Percentiles rank a stretch among this genome's conserved stretches.
These are phyloP conservation scores for Silurus meridionalis DNA, from an alignment of 2,113 vertebrate genomes.

Conservation along the genomic window DNA sequence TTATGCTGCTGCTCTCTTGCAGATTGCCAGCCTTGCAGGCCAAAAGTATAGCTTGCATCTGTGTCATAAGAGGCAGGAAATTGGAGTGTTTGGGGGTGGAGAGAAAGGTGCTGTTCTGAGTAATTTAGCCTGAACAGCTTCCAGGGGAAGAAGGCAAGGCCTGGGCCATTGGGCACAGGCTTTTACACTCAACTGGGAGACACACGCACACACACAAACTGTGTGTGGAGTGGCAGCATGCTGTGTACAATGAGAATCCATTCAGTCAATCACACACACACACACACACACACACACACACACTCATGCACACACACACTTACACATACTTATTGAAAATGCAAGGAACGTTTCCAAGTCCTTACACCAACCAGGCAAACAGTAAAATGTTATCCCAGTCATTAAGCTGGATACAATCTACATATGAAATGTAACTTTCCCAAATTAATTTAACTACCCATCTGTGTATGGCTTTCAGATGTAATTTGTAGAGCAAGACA, in stretches of 20 bases:
- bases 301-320: constrained; percentile 9
- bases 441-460: constrained; percentile 75
- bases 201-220: constrained; percentile 37
- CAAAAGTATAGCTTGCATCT: constrained; percentile 61
- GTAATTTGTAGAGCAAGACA: constrained; percentile 67
- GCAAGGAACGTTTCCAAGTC: constrained; percentile 34
- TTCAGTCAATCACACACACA: constrained; percentile 31
- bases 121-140: constrained; percentile 57
- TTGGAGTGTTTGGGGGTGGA: constrained; percentile 48
- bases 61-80: constrained; percentile 62
- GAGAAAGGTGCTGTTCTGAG: constrained; percentile 54
- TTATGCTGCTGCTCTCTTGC: constrained; percentile 58
- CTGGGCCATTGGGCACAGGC: constrained; percentile 36
- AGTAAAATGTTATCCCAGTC: constrained; percentile 65
- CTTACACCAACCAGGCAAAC: constrained; percentile 39
- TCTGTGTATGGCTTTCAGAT: constrained; percentile 72
- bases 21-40: constrained; percentile 56
- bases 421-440: constrained; percentile 76
- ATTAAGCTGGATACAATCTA: constrained; percentile 72
- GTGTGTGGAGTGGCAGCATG: constrained; percentile 42
- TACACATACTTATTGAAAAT: constrained; percentile 13
- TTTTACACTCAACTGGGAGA: constrained; percentile 41
- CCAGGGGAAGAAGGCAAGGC: constrained; percentile 49
- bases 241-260: constrained; percentile 46
- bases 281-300: constrained; percentile 1